phyloP scores from a whole-genome alignment of 2,888 invertebrate genomes.

The Leucozona laternaria region DNA sequence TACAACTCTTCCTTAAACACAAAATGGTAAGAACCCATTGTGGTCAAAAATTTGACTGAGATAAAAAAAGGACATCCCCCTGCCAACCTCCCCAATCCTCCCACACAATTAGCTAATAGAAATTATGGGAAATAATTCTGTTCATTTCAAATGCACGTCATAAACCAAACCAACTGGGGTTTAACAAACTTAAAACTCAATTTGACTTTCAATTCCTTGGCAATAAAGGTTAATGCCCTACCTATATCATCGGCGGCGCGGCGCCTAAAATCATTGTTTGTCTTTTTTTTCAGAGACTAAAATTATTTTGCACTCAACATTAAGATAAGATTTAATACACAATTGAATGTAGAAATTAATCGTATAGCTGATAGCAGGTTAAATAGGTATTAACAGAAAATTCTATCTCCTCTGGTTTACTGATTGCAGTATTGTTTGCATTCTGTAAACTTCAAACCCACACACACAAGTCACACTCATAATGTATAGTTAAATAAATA shows the following conservation, averaged over 20 bases:
- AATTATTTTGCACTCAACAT: slow-evolving; percentile 1
- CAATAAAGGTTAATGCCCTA: slow-evolving; percentile 5
- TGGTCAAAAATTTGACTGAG: too few relatives aligned
- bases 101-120: too few relatives aligned
- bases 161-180: too few relatives aligned
- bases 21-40: too few relatives aligned
- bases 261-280: not conserved
- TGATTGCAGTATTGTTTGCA: not conserved
- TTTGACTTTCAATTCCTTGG: not conserved
- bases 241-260: not conserved
- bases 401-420: not conserved
- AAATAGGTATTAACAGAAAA: not conserved
- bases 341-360: not conserved
- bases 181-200: too few relatives aligned
- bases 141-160: too few relatives aligned
- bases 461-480: too few relatives aligned
- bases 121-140: too few relatives aligned
- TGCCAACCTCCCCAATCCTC: too few relatives aligned
- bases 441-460: not conserved
- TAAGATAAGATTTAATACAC: slow-evolving; percentile 2
- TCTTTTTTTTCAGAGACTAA: not conserved
- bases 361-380: not conserved
- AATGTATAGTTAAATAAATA: not conserved
- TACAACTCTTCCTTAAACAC: too few relatives aligned
- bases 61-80: too few relatives aligned